Percentiles rank a stretch among this genome's conserved stretches.
phyloP scores from a whole-genome alignment of 2,797 vertebrate genomes.

The Ceyx erithaca region DNA sequence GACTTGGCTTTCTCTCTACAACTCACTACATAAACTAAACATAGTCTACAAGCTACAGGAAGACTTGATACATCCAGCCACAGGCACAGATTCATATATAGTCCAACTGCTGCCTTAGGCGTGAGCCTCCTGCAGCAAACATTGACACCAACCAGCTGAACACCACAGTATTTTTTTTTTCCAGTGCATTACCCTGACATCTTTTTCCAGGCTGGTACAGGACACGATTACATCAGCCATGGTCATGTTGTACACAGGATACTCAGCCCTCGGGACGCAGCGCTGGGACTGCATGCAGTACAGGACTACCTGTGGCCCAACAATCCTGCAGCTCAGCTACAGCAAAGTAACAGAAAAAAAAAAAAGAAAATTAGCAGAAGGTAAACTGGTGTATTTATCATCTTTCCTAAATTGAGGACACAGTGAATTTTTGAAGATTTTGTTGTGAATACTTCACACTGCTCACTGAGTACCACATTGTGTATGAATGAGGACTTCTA shows the following conservation, averaged over 20 bases:
- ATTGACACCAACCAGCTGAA: not conserved
- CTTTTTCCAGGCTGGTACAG: constrained; percentile 94
- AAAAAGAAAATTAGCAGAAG: not conserved
- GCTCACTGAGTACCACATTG: not conserved
- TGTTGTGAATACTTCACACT: not conserved
- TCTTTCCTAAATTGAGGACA: not conserved
- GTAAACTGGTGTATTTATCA: fast-evolving
- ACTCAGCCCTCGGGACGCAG: constrained; percentile 92
- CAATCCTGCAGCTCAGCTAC: constrained; percentile 92
- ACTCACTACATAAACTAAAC: not conserved
- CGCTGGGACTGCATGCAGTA: constrained; percentile 91
- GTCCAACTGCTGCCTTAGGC: not conserved
- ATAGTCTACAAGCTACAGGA: not conserved
- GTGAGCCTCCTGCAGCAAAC: not conserved
- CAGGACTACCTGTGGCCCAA: constrained; percentile 93
- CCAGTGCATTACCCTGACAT: constrained; percentile 81
- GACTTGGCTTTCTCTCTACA: not conserved
- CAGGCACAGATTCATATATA: fast-evolving
- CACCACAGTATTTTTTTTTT: too few relatives aligned
- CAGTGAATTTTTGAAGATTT: not conserved
- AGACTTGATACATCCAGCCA: not conserved
- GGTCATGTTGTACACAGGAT: constrained; percentile 93
- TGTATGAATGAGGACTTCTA: fast-evolving
- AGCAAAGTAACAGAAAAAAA: not conserved
- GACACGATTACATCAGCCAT: constrained; percentile 92